Percentiles rank a stretch among this genome's conserved stretches.
phyloP scores from a whole-genome alignment of 2,797 vertebrate genomes.

The Galago senegalensis region DNA sequence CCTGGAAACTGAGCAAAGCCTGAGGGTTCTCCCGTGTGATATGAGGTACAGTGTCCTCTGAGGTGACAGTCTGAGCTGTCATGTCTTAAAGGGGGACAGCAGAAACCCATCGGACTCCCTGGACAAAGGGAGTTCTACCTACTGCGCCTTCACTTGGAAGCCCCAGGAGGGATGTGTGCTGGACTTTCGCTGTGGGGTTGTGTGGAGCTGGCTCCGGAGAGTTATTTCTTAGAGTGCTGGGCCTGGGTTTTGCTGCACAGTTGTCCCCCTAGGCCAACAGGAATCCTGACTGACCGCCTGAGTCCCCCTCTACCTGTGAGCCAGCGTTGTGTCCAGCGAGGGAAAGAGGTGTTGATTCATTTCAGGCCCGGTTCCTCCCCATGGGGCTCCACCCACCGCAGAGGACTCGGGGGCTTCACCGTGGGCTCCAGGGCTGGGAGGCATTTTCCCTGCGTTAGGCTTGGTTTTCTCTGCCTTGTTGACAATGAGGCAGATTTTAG shows the following conservation, averaged over 20 bases:
- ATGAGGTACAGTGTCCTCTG: background rate
- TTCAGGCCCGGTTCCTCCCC: constrained; percentile 61
- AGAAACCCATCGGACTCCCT: background rate
- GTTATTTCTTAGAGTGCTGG: constrained; percentile 64
- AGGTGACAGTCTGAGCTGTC: constrained; percentile 49
- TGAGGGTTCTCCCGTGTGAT: background rate
- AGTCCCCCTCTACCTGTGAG: constrained; percentile 69
- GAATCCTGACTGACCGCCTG: constrained; percentile 60
- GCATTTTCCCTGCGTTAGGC: constrained; percentile 72
- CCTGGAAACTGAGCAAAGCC: constrained; percentile 63
- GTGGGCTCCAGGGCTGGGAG: constrained; percentile 82
- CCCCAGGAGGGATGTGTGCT: background rate
- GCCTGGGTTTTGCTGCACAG: constrained; percentile 39
- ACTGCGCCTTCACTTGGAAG: background rate
- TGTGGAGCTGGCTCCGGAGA: background rate
- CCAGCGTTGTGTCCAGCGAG: constrained; percentile 44
- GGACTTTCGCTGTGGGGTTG: background rate
- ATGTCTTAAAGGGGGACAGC: background rate
- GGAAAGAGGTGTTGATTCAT: constrained; percentile 72
- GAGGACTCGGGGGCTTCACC: constrained; percentile 62
- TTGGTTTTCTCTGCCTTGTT: constrained; percentile 33
- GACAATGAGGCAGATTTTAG: background rate
- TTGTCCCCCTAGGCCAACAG: constrained; percentile 55
- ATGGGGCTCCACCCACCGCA: constrained; percentile 76
- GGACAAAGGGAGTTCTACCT: background rate